Evolutionary conservation across 2,888 invertebrate species (phyloP).

Genomic region (Panzeria rudis): DNA sequence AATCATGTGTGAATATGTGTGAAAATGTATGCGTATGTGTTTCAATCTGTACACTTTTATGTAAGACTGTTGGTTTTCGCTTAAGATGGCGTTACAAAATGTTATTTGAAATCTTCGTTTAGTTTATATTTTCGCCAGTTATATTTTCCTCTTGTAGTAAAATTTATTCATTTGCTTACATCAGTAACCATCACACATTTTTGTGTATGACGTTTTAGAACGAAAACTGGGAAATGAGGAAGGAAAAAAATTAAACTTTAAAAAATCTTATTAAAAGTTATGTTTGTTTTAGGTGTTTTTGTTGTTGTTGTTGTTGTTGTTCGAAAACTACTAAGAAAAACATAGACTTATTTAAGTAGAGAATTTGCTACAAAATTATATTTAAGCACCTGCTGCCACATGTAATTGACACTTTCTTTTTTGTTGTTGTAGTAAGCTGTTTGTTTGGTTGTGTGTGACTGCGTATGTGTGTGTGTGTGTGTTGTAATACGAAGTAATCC

Average conservation of each 20-base stretch:
- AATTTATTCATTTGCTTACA: constrained; percentile 14
- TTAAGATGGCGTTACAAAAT: constrained; percentile 56
- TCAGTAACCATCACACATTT: background rate
- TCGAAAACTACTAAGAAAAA: constrained; percentile 21
- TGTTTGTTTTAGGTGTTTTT: background rate
- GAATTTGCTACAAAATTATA: constrained; percentile 23
- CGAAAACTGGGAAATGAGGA: background rate
- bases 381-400: constrained; percentile 44
- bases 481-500: constrained; percentile 3
- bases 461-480: background rate
- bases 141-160: background rate
- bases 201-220: background rate
- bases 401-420: constrained; percentile 50
- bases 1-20: background rate
- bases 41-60: background rate
- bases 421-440: background rate
- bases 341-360: background rate
- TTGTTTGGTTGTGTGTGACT: background rate
- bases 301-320: background rate
- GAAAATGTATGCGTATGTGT: background rate
- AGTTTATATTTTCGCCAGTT: background rate
- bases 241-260: constrained; percentile 22
- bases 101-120: constrained; percentile 29
- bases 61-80: constrained; percentile 10
- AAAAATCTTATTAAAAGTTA: constrained; percentile 56